Base-by-base conservation (phyloP, 2,113 vertebrate species). In the Mus spicilegus region DNA sequence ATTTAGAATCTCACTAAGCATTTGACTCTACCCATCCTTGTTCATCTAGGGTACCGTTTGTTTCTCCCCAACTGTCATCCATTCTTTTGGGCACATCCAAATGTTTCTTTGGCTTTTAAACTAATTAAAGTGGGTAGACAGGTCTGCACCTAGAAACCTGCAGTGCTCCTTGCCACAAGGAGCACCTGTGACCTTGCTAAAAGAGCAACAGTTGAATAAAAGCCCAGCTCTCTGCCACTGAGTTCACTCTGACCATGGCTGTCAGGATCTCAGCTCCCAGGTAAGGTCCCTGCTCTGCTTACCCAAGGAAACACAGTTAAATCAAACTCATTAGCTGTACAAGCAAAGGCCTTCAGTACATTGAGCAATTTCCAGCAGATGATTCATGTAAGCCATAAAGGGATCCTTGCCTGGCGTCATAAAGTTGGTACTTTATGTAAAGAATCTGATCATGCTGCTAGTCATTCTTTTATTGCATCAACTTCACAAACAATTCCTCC, bases 391-490 rank as follows among this genome's bases (percentile, higher is more conserved):
- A 51, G 81, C 39, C 81, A 88, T 90, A 95, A 90, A 94, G 95
- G 49, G n/a, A 94, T 36, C 65, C 85, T 90, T 91, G 46, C 77
- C 88, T 89, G 51, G 80, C 39, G 77, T 90, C 86, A 46, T 93
- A 87, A 96, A 96, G 86, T 88, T 75, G 13, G 13, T 73, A 70
- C 42, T 95, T 94, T 87, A 94, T 26, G 12, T 78, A 93, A 93
- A 82, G 81, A 90, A 73, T 90, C 72, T 86, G 51, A 16, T 58
- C n/a, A 28, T 49, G 54, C 73, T 91, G 46, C 87, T 75, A 67
- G 58, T 54, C 7, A n/a, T 39, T 67, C 80, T 91, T 96, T 97
- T 65, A 90, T 87, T 65, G 81, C 19, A 51, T 33, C 30, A 36
- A 82, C 51, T 54, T 92, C 65, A 84, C 77, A 86, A 90, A 90